These are phyloP conservation scores for Hyposmocoma kahamanoa DNA, from an alignment of 1,140 invertebrate genomes.

Conservation along the genomic window DNA sequence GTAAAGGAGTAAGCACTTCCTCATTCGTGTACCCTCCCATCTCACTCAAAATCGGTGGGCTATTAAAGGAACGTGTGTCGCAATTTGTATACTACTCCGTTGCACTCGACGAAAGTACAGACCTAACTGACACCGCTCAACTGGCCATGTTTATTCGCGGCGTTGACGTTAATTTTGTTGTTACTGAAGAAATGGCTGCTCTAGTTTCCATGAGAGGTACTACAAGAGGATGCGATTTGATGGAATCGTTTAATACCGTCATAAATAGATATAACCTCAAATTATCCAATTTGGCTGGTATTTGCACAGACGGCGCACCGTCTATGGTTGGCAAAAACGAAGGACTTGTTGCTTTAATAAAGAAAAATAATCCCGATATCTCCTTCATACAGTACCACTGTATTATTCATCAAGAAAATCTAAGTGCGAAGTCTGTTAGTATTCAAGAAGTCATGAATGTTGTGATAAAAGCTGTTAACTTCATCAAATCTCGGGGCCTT, in stretches of 20 bases:
- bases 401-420: neutral
- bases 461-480: neutral
- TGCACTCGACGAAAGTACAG: too few species aligned
- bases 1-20: too few species aligned
- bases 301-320: too few species aligned
- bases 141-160: too few species aligned
- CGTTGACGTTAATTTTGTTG: too few species aligned
- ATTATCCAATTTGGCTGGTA: neutral
- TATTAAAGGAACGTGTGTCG: too few species aligned
- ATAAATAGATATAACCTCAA: neutral
- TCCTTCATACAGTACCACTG: neutral
- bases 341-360: neutral
- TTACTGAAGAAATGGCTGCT: neutral
- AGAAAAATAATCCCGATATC: neutral
- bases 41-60: too few species aligned
- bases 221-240: neutral
- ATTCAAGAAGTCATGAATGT: neutral
- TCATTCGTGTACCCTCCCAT: too few species aligned
- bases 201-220: neutral
- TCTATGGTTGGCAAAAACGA: neutral
- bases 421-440: neutral
- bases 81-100: too few species aligned
- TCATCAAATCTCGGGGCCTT: neutral
- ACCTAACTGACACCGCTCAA: too few species aligned
- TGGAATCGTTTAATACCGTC: neutral